Conservation (phyloP, 2,888 invertebrate species). For the Noctuana brunneofusca region DNA sequence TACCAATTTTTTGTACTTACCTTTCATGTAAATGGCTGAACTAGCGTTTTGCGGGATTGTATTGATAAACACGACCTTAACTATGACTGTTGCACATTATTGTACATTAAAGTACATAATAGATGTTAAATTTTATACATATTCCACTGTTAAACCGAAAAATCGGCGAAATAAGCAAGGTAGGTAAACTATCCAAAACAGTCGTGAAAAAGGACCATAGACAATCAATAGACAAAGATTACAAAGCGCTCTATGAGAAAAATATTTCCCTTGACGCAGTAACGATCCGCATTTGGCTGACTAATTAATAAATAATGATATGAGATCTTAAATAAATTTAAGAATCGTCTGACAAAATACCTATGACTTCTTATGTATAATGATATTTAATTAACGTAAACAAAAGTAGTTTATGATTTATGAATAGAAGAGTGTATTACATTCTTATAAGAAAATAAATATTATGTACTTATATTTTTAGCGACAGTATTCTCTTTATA, state of each 20-base stretch:
- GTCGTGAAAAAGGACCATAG: constrained; percentile 81
- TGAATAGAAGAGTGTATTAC: too few species aligned
- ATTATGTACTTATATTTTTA: too few species aligned
- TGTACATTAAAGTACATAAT: constrained; percentile 53
- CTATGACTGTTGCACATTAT: constrained; percentile 66
- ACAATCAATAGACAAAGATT: constrained; percentile 43
- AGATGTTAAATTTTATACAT: constrained; percentile 63
- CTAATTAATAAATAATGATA: constrained; percentile 30
- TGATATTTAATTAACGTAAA: too few species aligned
- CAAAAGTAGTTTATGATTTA: too few species aligned
- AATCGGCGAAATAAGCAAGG: constrained; percentile 79
- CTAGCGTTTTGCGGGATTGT: constrained; percentile 58
- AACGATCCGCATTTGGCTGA: constrained; percentile 30
- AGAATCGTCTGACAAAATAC: too few species aligned
- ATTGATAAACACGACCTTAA: constrained; percentile 51
- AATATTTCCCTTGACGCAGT: constrained; percentile 19
- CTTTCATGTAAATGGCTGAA: constrained; percentile 83
- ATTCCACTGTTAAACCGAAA: constrained; percentile 66
- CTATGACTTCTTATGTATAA: too few species aligned
- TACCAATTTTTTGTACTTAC: constrained; percentile 81
- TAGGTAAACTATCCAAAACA: constrained; percentile 82
- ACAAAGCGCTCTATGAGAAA: constrained; percentile 42
- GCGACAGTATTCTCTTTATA: too few species aligned
- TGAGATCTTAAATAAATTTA: too few species aligned
- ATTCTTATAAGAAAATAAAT: too few species aligned